Base-by-base conservation (phyloP, 2,797 vertebrate genomes). In the Knipowitschia caucasica region DNA sequence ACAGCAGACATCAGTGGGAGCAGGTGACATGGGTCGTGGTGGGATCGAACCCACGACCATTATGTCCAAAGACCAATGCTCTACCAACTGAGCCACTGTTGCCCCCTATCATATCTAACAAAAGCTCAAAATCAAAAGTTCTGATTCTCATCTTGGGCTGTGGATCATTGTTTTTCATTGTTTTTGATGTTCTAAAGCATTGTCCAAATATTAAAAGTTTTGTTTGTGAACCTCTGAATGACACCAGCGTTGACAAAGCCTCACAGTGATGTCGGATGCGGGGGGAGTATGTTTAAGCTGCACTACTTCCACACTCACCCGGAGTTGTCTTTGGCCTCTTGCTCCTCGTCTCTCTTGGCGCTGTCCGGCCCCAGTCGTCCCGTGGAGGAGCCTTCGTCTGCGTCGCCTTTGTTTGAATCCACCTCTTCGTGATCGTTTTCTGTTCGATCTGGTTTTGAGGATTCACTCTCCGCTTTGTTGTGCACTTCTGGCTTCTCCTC, bases 301-400 rank as follows among this genome's bases (percentile, higher is more conserved):
- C 21, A 24, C 1, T n/a, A 31, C 8, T 31, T 49, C 21, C 36
- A 26, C 49, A 89, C 91, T 82, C 89, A 92, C 91, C 89, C 87
- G 73, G 88, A 89, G 61, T 83, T 86, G 60, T 89, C 86, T 60
- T 89, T 86, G 81, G 74, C 78, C 56, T 87, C 86, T 34, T 56
- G 75, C 36, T 87, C 86, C 21, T 87, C 80, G 3, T 83, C 89
- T 52, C 68, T 68, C 50, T 84, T 84, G 46, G 84, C 0, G 50
- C 4, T 25, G 9, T 87, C 84, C 0, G 34, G 58, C 18, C 68
- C 70, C 2, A 80, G 75, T 30, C 46, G 64, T 30, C 71, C 62
- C 11, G 64, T 81, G 0, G 77, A 80, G 0, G 75, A 78, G 20
- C 77, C 77, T 27, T 88, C 88, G 1, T 88, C 83, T 0, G 77